phyloP scores from a whole-genome alignment of 2,888 invertebrate species.

The Glomeris marginata region DNA sequence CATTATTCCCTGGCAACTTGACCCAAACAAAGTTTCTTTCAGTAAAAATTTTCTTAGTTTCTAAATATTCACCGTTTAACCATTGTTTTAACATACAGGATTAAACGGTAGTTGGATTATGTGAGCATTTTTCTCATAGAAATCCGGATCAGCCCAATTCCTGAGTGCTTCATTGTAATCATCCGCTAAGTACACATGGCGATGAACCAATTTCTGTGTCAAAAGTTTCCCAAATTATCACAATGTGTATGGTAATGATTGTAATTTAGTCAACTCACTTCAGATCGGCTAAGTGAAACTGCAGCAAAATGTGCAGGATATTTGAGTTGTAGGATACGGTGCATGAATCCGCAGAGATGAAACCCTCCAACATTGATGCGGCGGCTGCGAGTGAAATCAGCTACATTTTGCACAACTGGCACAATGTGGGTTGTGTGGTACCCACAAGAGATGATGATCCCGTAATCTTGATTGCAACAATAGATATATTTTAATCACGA shows the following conservation, averaged over 20 bases:
- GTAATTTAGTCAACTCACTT: slow-evolving; percentile 33
- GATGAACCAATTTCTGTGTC: slow-evolving; percentile 56
- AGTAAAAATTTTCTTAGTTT: neutral
- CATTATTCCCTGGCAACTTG: slow-evolving; percentile 21
- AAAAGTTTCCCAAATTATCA: neutral
- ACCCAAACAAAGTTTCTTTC: no score
- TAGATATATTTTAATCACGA: neutral
- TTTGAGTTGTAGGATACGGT: slow-evolving; percentile 75
- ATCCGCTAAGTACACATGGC: slow-evolving; percentile 58
- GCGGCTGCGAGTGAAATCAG: slow-evolving; percentile 52
- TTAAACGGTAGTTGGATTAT: slow-evolving; percentile 75
- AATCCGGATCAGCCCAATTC: slow-evolving; percentile 65
- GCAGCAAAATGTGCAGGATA: slow-evolving; percentile 82
- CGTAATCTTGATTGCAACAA: slow-evolving; percentile 30
- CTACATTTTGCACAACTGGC: slow-evolving; percentile 56
- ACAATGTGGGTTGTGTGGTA: slow-evolving; percentile 78
- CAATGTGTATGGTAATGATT: neutral
- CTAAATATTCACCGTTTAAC: neutral
- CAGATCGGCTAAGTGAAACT: slow-evolving; percentile 69
- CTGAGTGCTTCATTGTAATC: slow-evolving; percentile 64
- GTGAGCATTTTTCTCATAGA: slow-evolving; percentile 57
- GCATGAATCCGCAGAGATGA: slow-evolving; percentile 69
- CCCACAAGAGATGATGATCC: slow-evolving; percentile 67
- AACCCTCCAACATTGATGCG: slow-evolving; percentile 77
- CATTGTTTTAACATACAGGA: slow-evolving; percentile 20